A percentile compares a stretch with the other conserved stretches of the same genome.
Evolutionary conservation across 2,113 vertebrate genomes (phyloP).

Genomic region (Oceanodroma tethys): DNA sequence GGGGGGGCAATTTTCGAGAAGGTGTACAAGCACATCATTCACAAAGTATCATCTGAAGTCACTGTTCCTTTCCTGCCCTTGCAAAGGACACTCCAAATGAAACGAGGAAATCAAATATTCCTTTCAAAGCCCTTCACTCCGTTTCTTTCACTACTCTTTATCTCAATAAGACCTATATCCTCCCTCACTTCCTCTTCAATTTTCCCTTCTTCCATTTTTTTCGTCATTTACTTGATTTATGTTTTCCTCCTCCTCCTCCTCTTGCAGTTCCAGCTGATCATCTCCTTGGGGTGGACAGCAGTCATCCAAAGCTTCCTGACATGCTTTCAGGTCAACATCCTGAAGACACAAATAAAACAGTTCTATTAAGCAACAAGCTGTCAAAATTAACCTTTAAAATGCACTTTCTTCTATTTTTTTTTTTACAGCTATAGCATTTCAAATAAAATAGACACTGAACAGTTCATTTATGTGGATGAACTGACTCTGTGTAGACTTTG

Average conservation of each 20-base stretch:
- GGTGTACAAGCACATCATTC: not conserved
- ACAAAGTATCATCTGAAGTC: not conserved
- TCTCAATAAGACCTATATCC: not conserved
- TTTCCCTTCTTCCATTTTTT: not conserved
- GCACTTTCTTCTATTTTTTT: not conserved
- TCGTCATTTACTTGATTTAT: not conserved
- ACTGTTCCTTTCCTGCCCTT: not conserved
- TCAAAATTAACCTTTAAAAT: not conserved
- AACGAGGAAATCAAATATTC: not conserved
- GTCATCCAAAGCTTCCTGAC: not conserved
- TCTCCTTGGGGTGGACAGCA: not conserved
- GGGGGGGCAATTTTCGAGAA: not conserved
- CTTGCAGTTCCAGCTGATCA: not conserved
- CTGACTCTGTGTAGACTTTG: not conserved
- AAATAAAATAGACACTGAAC: not conserved
- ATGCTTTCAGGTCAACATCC: constrained; percentile 26
- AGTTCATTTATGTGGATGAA: not conserved
- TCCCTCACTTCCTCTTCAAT: not conserved
- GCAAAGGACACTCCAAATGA: not conserved
- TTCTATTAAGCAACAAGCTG: not conserved
- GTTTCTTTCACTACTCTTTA: not conserved
- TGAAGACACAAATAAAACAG: not conserved
- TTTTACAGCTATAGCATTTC: not conserved
- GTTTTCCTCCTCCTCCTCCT: not conserved
- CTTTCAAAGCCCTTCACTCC: not conserved